phyloP scores from a whole-genome alignment of 2,113 vertebrate species.

The Salvelinus sp. region DNA sequence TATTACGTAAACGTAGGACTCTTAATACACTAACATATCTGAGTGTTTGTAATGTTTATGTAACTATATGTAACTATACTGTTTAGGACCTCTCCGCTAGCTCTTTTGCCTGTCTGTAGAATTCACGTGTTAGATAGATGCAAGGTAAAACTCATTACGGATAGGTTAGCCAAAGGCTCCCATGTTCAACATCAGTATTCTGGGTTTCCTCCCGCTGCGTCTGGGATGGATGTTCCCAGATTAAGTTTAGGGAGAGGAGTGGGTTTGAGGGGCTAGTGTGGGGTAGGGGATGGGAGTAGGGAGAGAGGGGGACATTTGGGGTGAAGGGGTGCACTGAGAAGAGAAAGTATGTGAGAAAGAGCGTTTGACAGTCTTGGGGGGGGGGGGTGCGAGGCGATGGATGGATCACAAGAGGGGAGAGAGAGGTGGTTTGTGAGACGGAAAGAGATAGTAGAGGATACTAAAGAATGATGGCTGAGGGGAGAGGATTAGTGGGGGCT shows the following conservation, averaged over 20 bases:
- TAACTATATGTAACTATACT: background rate
- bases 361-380: background rate
- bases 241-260: conserved; percentile 26
- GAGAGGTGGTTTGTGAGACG: background rate
- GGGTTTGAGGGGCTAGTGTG: background rate
- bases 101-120: conserved; percentile 40
- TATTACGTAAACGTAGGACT: background rate
- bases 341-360: conserved; percentile 12
- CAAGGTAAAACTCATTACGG: conserved; percentile 55
- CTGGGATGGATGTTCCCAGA: conserved; percentile 24
- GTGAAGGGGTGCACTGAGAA: background rate
- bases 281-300: background rate
- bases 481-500: too few species aligned
- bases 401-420: background rate
- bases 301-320: background rate
- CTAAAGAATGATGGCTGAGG: too few species aligned
- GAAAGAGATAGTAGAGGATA: background rate
- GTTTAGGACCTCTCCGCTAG: conserved; percentile 34
- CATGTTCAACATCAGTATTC: conserved; percentile 35
- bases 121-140: conserved; percentile 30
- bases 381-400: background rate
- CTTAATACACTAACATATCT: background rate
- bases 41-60: background rate
- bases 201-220: conserved; percentile 19
- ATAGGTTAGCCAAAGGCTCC: conserved; percentile 42